These are phyloP conservation scores for Atta cephalotes DNA, from an alignment of 1,140 invertebrate genomes.

Conservation along the genomic window DNA sequence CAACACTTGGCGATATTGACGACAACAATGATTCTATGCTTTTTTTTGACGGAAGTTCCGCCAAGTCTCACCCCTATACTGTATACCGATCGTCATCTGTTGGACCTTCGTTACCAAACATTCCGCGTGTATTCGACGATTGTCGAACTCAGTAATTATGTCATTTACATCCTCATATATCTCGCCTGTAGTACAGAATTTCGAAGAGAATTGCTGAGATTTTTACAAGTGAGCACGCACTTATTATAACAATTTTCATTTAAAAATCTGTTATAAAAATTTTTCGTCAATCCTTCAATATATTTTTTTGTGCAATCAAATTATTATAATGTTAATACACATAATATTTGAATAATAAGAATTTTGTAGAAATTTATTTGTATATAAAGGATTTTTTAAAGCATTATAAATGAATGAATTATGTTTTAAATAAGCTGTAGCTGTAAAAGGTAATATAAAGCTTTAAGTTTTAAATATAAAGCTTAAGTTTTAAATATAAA, in stretches of 20 bases:
- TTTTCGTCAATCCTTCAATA: no score
- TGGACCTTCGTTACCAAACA: slow-evolving; percentile 28
- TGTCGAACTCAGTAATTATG: slow-evolving; percentile 68
- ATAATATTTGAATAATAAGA: no score
- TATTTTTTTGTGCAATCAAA: no score
- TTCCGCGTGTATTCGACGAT: slow-evolving; percentile 62
- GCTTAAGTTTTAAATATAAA: background rate
- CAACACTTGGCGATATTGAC: slow-evolving; percentile 67
- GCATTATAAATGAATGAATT: slow-evolving; percentile 17
- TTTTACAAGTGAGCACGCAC: slow-evolving; percentile 47
- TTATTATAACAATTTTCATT: background rate
- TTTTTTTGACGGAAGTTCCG: slow-evolving; percentile 63
- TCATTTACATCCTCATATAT: slow-evolving; percentile 60
- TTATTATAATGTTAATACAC: no score
- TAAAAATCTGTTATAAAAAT: background rate
- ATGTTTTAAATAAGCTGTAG: background rate
- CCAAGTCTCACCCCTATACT: slow-evolving; percentile 51
- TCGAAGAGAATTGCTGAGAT: slow-evolving; percentile 51
- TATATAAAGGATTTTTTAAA: no score
- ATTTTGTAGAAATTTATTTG: no score
- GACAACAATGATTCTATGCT: slow-evolving; percentile 65
- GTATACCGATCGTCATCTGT: slow-evolving; percentile 21
- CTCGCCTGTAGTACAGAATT: slow-evolving; percentile 64
- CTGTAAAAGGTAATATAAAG: background rate
- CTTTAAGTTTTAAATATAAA: background rate